Conservation (phyloP, 2,113 vertebrate species). For the Oenanthe oenanthe region DNA sequence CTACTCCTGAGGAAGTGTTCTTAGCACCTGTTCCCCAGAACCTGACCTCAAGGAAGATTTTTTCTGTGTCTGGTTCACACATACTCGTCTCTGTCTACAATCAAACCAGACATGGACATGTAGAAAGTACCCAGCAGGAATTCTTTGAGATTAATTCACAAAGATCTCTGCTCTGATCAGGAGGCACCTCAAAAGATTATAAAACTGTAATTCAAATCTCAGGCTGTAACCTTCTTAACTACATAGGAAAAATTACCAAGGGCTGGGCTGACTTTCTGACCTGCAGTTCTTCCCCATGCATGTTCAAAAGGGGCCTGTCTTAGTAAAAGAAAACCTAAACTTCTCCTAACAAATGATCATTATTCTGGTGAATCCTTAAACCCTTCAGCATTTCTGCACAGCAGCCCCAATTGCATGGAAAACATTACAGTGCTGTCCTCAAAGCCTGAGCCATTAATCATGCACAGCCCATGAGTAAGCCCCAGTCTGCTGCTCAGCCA, state of each 20-base stretch:
- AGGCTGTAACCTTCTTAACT: not conserved
- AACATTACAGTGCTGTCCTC: not conserved
- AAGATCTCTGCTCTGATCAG: not conserved
- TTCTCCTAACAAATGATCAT: not conserved
- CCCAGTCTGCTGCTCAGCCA: not conserved
- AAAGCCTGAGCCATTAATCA: slow-evolving; percentile 11
- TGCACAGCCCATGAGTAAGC: not conserved
- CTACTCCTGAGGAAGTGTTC: not conserved
- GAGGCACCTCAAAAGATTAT: not conserved
- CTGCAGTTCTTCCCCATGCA: not conserved
- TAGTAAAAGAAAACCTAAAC: not conserved
- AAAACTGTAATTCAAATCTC: not conserved
- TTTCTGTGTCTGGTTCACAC: not conserved
- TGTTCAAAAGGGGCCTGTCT: not conserved
- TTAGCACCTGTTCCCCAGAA: not conserved
- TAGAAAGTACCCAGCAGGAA: not conserved
- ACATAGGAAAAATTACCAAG: not conserved
- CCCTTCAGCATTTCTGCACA: not conserved
- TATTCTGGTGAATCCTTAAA: not conserved
- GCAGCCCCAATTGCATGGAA: slow-evolving; percentile 5
- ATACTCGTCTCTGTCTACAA: rapidly evolving
- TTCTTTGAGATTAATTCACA: not conserved
- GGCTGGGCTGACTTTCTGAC: not conserved
- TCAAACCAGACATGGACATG: not conserved
- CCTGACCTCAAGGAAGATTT: not conserved